Percentiles rank a stretch among this genome's conserved stretches.
phyloP scores from a whole-genome alignment of 2,797 vertebrate species.

The Thaleichthys pacificus region DNA sequence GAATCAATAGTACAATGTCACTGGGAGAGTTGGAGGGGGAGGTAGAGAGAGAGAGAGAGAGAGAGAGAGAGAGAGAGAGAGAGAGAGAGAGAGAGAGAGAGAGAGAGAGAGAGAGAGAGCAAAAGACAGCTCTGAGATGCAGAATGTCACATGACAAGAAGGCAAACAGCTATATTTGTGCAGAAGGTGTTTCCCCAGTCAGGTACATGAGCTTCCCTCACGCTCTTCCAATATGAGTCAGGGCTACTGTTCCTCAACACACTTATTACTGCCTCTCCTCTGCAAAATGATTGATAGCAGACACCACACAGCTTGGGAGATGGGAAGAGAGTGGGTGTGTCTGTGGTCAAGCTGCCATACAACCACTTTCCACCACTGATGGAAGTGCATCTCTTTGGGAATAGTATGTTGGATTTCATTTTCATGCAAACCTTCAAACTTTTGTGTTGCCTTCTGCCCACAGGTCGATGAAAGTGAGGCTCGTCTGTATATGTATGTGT shows the following conservation, averaged over 20 bases:
- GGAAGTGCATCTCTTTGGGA: too few species aligned
- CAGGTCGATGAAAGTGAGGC: too few species aligned
- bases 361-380: too few species aligned
- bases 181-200: background rate
- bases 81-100: background rate
- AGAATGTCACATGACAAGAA: slow-evolving; percentile 1
- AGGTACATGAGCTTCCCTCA: background rate
- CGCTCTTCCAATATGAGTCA: background rate
- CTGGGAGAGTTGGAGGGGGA: slow-evolving; percentile 35
- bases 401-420: too few species aligned
- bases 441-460: too few species aligned
- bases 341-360: too few species aligned
- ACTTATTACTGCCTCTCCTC: background rate
- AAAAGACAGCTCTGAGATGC: background rate
- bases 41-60: background rate
- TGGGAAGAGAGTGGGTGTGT: background rate
- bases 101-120: background rate
- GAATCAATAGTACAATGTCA: slow-evolving; percentile 30
- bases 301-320: background rate
- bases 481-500: too few species aligned
- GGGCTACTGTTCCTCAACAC: background rate
- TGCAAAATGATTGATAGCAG: too few species aligned
- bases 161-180: background rate
- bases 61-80: slow-evolving; percentile 1
- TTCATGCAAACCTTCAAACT: too few species aligned